Evolutionary conservation across 2,888 invertebrate genomes (phyloP).

Genomic region (Melikaiella ostensackeni): DNA sequence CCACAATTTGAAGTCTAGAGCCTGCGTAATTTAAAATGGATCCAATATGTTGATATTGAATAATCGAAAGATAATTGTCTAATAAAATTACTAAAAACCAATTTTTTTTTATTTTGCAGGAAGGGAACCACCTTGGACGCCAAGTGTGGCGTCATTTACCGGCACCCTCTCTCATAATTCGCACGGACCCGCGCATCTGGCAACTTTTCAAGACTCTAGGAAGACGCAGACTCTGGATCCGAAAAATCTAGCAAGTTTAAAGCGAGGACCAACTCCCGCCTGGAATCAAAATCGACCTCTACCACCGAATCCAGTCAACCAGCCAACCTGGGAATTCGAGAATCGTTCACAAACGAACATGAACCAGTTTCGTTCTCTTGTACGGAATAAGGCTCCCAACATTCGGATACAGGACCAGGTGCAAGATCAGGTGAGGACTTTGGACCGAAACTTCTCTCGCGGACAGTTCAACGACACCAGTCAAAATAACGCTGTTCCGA

Average conservation of each 20-base stretch:
- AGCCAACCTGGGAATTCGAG: constrained; percentile 68
- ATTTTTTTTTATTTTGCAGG: constrained; percentile 57
- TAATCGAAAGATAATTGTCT: no score
- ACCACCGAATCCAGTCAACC: constrained; percentile 59
- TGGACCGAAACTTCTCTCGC: constrained; percentile 74
- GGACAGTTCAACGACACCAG: constrained; percentile 69
- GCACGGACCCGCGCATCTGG: constrained; percentile 74
- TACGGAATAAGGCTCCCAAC: constrained; percentile 72
- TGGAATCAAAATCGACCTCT: constrained; percentile 74
- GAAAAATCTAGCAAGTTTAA: constrained; percentile 73
- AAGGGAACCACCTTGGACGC: constrained; percentile 76
- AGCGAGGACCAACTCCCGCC: constrained; percentile 72
- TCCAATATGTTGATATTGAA: no score
- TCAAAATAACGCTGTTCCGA: constrained; percentile 70
- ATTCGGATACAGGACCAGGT: constrained; percentile 74
- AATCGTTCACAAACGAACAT: constrained; percentile 76
- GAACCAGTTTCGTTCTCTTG: constrained; percentile 79
- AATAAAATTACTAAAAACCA: no score
- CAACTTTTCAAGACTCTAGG: constrained; percentile 74
- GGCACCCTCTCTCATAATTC: constrained; percentile 75
- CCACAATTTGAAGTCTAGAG: no score
- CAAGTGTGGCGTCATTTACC: constrained; percentile 75
- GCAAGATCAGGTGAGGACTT: constrained; percentile 73
- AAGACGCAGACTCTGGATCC: constrained; percentile 75
- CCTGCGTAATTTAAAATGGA: no score